Percentiles rank a stretch among this genome's conserved stretches.
Evolutionary conservation across 30 jellyfish, hydroid and myxozoan species (phyloP).

Genomic region (Pelagia noctiluca): DNA sequence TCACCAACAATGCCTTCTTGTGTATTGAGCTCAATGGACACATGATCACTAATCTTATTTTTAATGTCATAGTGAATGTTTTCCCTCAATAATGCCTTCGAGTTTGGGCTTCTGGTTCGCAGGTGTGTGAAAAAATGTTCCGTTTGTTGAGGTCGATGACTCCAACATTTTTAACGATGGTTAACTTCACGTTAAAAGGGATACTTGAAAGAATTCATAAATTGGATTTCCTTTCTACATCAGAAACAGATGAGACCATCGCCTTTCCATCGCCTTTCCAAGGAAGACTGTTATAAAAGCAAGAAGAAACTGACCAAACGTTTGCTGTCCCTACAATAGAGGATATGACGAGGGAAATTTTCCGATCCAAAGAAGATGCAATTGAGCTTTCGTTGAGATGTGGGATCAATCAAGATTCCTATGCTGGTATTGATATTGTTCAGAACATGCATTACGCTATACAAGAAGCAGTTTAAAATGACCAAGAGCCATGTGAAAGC

Average conservation of each 20-base stretch:
- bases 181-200: neutral
- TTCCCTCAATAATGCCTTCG: neutral
- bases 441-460: neutral
- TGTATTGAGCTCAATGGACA: too few relatives aligned
- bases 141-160: neutral
- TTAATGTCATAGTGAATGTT: too few relatives aligned
- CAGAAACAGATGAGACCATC: neutral
- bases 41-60: too few relatives aligned
- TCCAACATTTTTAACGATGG: neutral
- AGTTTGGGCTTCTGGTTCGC: too few relatives aligned
- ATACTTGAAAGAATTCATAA: neutral
- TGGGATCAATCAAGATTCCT: neutral
- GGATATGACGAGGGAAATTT: constrained; percentile 1
- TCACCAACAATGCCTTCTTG: too few relatives aligned
- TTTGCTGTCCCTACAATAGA: neutral
- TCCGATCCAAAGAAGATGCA: neutral
- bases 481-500: neutral
- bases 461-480: neutral
- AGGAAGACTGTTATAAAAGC: neutral
- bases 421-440: neutral
- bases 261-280: neutral
- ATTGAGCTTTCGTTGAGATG: neutral
- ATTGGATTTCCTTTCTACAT: neutral
- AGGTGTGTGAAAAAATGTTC: too few relatives aligned
- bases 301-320: neutral